Evolutionary conservation across 2,888 invertebrate genomes (phyloP), one percentile per base, ranked within the genome.

Genomic region (Dendrolimus pini): DNA sequence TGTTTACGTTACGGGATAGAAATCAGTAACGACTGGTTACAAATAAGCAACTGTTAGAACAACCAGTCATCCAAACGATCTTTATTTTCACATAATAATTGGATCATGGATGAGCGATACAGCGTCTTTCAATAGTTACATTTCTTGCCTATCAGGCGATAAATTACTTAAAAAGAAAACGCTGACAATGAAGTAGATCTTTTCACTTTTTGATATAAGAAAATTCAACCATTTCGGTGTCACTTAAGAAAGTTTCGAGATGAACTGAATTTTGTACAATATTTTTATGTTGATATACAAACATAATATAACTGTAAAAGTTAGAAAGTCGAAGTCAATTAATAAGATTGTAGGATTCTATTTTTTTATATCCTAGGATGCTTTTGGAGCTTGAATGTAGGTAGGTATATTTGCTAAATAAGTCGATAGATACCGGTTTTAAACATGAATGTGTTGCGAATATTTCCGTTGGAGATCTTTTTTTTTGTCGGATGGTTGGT

Each of bases 381-480:
- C 30, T 30, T 47, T 47, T 47, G 47, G 9, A 47, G 9, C 12
- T 47, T 47, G 9, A 9, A 47, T 53, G 9, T 47, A 9, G 47
- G 47, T 47, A 47, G 47, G 12, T 30, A 30, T 47, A 12, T 47
- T 12, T 47, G 47, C 53, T 53, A 55, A 77, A 72, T 71, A 68
- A 68, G 71, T 65, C 30, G 30, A 30, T 30, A 30, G 30, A 72
- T 85, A 83, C 86, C 85, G 84, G 86, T 88, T 88, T 82, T 70
- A 67, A 65, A 69, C 72, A 69, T 72, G 70, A 69, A 68, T 71
- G 70, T 74, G 72, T 77, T 75, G 70, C 69, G 75, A 77, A 82
- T 82, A 82, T 82, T 83, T 85, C 83, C 78, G 79, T 81, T 82
- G 78, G 68, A 72, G 71, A 73, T 75, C 70, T 62, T 76, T 74